Conservation (phyloP, 2,113 vertebrate species). For the Cyphotilapia sp. region DNA sequence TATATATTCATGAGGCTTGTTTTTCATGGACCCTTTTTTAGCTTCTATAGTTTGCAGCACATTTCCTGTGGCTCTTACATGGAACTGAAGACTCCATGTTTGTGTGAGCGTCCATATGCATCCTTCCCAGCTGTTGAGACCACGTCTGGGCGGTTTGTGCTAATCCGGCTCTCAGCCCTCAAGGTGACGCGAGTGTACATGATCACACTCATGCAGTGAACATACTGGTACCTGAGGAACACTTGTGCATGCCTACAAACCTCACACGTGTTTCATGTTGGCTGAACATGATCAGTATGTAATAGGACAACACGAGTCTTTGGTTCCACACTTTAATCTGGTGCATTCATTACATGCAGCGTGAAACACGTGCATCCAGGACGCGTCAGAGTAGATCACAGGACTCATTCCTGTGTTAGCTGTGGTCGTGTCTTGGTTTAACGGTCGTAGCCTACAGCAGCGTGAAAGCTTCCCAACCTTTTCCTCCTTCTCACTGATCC, state of each 20-base stretch:
- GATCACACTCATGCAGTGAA: neutral
- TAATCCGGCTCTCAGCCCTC: slow-evolving; percentile 18
- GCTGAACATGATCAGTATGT: neutral
- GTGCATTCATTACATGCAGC: neutral
- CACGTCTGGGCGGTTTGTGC: neutral
- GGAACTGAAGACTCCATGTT: neutral
- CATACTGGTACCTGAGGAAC: neutral
- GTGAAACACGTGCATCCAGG: neutral
- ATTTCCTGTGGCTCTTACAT: neutral
- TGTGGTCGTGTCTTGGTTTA: neutral
- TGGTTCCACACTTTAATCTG: neutral
- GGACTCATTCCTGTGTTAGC: neutral
- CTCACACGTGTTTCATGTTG: neutral
- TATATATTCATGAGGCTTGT: neutral
- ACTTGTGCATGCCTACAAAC: neutral
- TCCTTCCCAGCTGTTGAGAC: neutral
- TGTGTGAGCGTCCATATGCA: neutral
- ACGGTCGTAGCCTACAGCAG: neutral
- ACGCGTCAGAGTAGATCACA: neutral
- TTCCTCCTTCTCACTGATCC: neutral
- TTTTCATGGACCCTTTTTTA: neutral
- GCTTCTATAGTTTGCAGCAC: neutral
- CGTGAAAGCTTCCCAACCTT: neutral
- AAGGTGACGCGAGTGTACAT: neutral
- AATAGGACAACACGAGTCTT: neutral